phyloP scores from a whole-genome alignment of 2,888 invertebrate genomes.

The Hanleya hanleyi region DNA sequence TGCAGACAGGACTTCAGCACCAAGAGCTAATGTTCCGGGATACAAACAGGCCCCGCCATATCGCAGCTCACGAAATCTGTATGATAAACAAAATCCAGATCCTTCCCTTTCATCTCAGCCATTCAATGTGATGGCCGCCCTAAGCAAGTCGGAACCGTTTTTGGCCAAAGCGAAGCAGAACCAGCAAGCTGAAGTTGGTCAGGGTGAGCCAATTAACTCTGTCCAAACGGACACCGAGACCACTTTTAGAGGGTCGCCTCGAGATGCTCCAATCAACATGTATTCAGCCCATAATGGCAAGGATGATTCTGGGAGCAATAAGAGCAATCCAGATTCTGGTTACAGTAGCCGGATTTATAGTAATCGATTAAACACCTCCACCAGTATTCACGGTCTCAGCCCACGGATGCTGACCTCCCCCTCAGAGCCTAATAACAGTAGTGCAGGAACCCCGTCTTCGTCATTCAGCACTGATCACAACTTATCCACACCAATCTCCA shows the following conservation, averaged over 20 bases:
- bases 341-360: conserved; percentile 87
- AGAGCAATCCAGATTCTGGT: conserved; percentile 81
- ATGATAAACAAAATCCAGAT: background rate
- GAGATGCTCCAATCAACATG: conserved; percentile 24
- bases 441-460: conserved; percentile 58
- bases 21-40: background rate
- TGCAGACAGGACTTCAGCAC: no score
- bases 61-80: background rate
- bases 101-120: background rate
- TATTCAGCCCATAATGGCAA: conserved; percentile 44
- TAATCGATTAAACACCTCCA: background rate
- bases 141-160: conserved; percentile 20
- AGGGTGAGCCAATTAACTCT: conserved; percentile 12
- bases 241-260: conserved; percentile 23
- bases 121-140: background rate
- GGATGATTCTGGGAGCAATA: conserved; percentile 69
- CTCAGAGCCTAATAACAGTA: conserved; percentile 35
- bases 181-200: background rate
- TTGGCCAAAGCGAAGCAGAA: background rate
- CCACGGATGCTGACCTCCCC: conserved; percentile 15
- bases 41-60: conserved; percentile 15
- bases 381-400: conserved; percentile 7
- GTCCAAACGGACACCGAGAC: conserved; percentile 11
- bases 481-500: conserved; percentile 38
- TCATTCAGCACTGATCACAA: conserved; percentile 61